phyloP scores from a whole-genome alignment of 2,797 vertebrate genomes.

The Pyrrhura leucotis region DNA sequence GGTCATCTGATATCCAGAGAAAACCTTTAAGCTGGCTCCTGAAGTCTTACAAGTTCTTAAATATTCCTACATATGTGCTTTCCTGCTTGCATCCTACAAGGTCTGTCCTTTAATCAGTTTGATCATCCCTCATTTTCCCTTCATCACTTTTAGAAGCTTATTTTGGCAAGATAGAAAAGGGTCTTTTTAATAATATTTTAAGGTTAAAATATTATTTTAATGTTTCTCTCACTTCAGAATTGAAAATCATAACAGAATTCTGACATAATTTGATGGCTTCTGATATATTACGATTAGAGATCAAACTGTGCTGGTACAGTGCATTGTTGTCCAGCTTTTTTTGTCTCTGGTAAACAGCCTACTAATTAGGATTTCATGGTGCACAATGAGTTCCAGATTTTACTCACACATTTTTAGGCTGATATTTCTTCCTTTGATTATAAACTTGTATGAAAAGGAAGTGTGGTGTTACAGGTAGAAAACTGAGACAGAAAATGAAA shows the following conservation, averaged over 20 bases:
- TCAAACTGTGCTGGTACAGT: background rate
- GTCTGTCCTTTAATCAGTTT: background rate
- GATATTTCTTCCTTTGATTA: background rate
- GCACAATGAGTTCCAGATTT: background rate
- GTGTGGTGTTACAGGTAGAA: background rate
- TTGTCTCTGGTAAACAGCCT: background rate
- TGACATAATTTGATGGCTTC: background rate
- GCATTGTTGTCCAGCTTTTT: background rate
- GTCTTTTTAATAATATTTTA: background rate
- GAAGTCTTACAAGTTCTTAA: background rate
- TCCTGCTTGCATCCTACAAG: background rate
- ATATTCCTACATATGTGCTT: fast-evolving
- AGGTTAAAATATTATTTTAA: background rate
- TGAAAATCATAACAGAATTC: background rate
- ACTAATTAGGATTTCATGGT: background rate
- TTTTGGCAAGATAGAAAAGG: background rate
- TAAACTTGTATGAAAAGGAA: background rate
- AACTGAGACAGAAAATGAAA: background rate
- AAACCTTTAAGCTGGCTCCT: background rate
- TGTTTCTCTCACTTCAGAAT: background rate
- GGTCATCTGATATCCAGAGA: background rate
- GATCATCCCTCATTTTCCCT: background rate
- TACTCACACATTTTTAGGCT: background rate
- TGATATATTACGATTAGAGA: background rate
- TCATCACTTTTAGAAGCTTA: background rate